Base-by-base conservation (phyloP, 2,797 vertebrate genomes). In the Myripristis murdjan region DNA sequence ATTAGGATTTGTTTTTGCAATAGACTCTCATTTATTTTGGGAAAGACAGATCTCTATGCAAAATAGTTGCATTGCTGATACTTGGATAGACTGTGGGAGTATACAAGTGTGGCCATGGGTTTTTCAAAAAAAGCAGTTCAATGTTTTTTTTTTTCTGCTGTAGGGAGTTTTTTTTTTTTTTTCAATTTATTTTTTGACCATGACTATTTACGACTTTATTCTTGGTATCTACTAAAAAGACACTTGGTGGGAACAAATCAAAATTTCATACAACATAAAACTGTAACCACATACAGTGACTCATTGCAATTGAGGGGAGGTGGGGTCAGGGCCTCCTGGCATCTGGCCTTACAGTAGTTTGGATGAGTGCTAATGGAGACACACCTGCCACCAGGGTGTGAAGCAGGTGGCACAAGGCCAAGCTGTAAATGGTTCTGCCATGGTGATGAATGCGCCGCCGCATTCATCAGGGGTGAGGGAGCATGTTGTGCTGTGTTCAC, bases 371-470 rank as follows among this genome's bases (percentile, higher is more conserved):
- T 86, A 81, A 90, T 84, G 73, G 85, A 89, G 82, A 85, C 46
- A 48, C 74, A 80, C 73, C 79, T 26, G 41, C 59, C 64, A 70
- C 56, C 71, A 67, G 73, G 55, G 62, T 62, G 78, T 61, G 87
- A 82, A 81, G 89, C 87, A 89, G 86, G 88, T 87, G 83, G 77
- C 8, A 1, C 60, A 37, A 79, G 76, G 81, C 83, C 73, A 54
- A 67, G 72, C 83, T 64, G 51, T 83, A 82, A 90, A 82, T 22
- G 28, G 73, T 72, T 84, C 46, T 53, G 64, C 70, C 77, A 46
- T 11, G 20, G 61, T 85, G 87, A 90, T 89, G 77, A 79, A 91
- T 87, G 84, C 23, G 73, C 84, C 72, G 70, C 84, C 78, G 72
- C 73, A 78, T 71, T 76, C 73, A 81, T 69, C 79, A 79, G 65